Conservation (phyloP, 2,113 vertebrate genomes). For the Diadophis punctatus region DNA sequence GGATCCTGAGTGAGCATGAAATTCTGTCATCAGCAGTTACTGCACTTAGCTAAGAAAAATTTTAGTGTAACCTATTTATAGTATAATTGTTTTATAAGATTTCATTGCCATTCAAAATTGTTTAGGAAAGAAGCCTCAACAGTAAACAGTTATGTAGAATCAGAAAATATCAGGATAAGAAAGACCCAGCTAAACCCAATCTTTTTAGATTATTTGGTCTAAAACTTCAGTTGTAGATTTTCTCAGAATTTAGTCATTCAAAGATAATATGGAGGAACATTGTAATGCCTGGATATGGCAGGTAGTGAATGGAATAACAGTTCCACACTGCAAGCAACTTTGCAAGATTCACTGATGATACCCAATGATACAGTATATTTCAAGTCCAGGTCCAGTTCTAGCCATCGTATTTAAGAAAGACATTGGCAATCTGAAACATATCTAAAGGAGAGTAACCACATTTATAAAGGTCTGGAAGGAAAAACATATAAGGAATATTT, state of each 20-base stretch:
- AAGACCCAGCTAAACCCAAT: neutral
- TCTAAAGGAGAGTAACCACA: neutral
- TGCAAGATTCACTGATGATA: neutral
- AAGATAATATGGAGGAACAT: neutral
- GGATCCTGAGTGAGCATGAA: constrained; percentile 29
- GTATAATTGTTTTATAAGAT: constrained; percentile 21
- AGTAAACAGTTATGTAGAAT: neutral
- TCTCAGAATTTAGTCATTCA: neutral
- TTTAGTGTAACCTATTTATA: constrained; percentile 24
- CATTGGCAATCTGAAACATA: neutral
- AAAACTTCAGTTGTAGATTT: neutral
- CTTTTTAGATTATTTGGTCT: neutral
- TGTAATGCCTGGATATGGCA: neutral
- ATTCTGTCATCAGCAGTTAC: constrained; percentile 33
- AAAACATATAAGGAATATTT: neutral
- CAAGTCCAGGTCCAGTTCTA: neutral
- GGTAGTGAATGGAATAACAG: neutral
- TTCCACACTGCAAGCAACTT: neutral
- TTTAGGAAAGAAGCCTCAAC: neutral
- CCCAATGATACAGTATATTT: neutral
- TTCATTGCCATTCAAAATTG: fast-evolving
- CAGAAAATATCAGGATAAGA: neutral
- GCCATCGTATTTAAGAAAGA: neutral
- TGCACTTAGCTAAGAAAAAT: constrained; percentile 5
- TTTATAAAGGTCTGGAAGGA: neutral